Conservation (phyloP, 1,140 invertebrate species). For the Nasonia giraulti region DNA sequence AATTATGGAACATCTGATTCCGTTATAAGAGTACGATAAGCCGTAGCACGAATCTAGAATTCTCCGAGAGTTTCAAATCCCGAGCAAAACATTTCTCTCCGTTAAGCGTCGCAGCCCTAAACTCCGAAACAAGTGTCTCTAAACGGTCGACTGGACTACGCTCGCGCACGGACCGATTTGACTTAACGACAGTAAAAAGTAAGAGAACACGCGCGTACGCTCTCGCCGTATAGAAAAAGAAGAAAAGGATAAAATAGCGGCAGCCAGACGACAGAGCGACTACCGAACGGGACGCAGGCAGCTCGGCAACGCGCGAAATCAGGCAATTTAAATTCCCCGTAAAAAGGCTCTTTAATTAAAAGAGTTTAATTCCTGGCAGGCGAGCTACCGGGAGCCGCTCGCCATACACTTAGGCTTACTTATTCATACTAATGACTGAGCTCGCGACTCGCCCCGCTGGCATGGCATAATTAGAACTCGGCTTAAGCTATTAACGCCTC, state of each 20-base stretch:
- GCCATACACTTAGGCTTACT: slow-evolving; percentile 56
- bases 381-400: slow-evolving; percentile 46
- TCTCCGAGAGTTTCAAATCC: neutral
- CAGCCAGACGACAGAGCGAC: neutral
- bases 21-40: neutral
- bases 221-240: neutral
- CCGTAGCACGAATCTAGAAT: neutral
- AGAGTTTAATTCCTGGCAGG: slow-evolving; percentile 66
- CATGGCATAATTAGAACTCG: slow-evolving; percentile 55
- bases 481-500: slow-evolving; percentile 46
- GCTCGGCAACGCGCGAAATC: slow-evolving; percentile 58
- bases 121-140: slow-evolving; percentile 9
- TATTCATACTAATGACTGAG: slow-evolving; percentile 70
- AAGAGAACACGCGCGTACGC: neutral
- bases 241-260: neutral
- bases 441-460: slow-evolving; percentile 3
- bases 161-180: neutral
- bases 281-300: neutral
- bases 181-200: slow-evolving; percentile 12
- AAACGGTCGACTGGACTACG: neutral
- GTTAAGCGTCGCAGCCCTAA: neutral
- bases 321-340: slow-evolving; percentile 72
- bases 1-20: neutral
- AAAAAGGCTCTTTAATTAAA: slow-evolving; percentile 71
- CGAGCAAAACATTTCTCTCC: neutral